These are phyloP conservation scores for Pocillopora verrucosa DNA, from an alignment of 64 coral and sea anemone genomes.

Conservation along the genomic window DNA sequence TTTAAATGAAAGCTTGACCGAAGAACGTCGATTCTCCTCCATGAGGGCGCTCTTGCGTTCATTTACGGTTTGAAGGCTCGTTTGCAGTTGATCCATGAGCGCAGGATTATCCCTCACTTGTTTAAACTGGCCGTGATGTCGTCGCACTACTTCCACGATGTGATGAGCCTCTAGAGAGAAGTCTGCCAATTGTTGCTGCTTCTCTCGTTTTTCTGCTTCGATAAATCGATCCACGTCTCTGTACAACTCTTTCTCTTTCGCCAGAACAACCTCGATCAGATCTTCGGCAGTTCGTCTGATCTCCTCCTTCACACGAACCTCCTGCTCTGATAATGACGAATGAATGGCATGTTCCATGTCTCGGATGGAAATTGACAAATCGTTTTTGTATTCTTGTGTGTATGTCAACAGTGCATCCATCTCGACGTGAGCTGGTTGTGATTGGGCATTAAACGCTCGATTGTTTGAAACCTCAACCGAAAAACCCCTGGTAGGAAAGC, in stretches of 20 bases:
- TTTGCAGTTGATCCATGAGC: constrained; percentile 5
- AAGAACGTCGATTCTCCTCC: neutral
- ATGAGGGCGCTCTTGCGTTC: neutral
- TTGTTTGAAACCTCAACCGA: constrained; percentile 9
- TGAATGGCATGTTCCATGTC: constrained; percentile 32
- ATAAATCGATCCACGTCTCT: constrained; percentile 27
- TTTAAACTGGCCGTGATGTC: constrained; percentile 26
- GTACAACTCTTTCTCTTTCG: constrained; percentile 16
- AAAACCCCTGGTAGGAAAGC: constrained; percentile 7
- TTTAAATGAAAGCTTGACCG: constrained; percentile 1
- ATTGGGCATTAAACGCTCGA: neutral
- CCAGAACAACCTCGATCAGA: neutral
- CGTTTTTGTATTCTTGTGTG: constrained; percentile 30
- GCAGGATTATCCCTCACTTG: neutral
- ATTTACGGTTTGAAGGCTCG: neutral
- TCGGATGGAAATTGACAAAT: constrained; percentile 13
- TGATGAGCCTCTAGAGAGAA: constrained; percentile 26
- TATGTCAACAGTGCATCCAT: constrained; percentile 21
- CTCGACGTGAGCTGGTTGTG: neutral
- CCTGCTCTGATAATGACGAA: constrained; percentile 10
- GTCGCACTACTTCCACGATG: constrained; percentile 15
- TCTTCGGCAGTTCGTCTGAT: neutral
- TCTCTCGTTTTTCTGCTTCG: constrained; percentile 15
- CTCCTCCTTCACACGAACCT: constrained; percentile 24
- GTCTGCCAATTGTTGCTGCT: constrained; percentile 18